Conservation (phyloP, 2,888 invertebrate species). For the Seira sanloemensis region DNA sequence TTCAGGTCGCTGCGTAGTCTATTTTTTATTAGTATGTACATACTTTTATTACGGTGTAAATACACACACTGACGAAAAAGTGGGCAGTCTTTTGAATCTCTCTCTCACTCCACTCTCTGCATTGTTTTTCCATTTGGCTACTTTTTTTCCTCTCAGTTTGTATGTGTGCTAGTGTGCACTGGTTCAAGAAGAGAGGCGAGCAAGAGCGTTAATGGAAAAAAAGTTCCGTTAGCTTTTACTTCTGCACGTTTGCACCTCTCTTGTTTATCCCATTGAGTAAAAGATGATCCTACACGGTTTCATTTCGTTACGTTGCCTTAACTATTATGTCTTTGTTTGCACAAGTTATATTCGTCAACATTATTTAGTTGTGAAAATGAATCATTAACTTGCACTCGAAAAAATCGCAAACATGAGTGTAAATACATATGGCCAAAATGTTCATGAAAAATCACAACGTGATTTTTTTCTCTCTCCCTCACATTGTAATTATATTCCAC, state of each 20-base stretch:
- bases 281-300: neutral
- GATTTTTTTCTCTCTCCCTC: too few relatives aligned
- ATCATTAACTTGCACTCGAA: neutral
- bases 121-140: neutral
- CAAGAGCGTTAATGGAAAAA: slow-evolving; percentile 39
- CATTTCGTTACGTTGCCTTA: neutral
- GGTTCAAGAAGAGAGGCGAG: neutral
- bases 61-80: too few relatives aligned
- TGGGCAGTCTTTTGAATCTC: too few relatives aligned
- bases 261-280: neutral
- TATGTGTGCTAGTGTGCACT: slow-evolving; percentile 9
- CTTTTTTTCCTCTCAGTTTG: neutral
- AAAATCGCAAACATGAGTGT: too few relatives aligned
- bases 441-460: too few relatives aligned
- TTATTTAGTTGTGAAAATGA: too few relatives aligned
- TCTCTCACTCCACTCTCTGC: too few relatives aligned
- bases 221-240: slow-evolving; percentile 24
- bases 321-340: neutral
- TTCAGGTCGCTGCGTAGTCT: too few relatives aligned
- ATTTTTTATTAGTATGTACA: too few relatives aligned
- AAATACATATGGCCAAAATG: too few relatives aligned
- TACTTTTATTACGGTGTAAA: too few relatives aligned
- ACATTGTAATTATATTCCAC: too few relatives aligned
- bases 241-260: neutral
- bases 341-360: neutral